These are phyloP conservation scores for Polypedilum vanderplanki DNA, from an alignment of 1,140 invertebrate species.

Conservation along the genomic window DNA sequence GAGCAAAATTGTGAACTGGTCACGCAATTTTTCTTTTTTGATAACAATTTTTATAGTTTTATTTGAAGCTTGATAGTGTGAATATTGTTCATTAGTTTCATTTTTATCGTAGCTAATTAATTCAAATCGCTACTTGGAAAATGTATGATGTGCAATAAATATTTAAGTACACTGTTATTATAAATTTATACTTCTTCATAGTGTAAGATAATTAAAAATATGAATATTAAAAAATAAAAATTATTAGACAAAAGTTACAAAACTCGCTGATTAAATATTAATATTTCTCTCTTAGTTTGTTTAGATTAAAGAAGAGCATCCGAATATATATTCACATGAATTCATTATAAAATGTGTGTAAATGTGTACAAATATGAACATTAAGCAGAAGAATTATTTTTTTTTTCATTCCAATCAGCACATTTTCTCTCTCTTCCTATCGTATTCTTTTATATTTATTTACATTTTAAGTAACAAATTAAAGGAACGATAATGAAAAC, in stretches of 20 bases:
- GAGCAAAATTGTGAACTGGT: background rate
- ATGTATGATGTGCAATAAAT: background rate
- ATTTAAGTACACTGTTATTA: too few relatives aligned
- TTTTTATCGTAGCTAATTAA: background rate
- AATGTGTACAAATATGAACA: too few relatives aligned
- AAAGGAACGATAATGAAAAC: background rate
- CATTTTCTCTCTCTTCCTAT: too few relatives aligned
- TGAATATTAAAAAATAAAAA: background rate
- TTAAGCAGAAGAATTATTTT: too few relatives aligned
- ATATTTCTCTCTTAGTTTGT: background rate
- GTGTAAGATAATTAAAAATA: too few relatives aligned
- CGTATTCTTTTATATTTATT: background rate
- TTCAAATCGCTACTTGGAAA: background rate
- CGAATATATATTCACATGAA: background rate
- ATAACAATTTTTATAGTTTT: background rate
- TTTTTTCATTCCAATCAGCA: too few relatives aligned
- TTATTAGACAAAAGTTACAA: background rate
- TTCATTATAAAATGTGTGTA: too few relatives aligned
- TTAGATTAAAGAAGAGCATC: conserved; percentile 5
- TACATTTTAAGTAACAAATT: background rate
- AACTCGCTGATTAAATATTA: background rate
- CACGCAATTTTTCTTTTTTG: background rate
- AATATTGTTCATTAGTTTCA: background rate
- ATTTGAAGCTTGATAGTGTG: background rate
- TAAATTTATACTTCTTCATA: too few relatives aligned